Evolutionary conservation across 2,888 invertebrate genomes (phyloP), one percentile per base, ranked within the genome.

Genomic region (Spodoptera exigua): DNA sequence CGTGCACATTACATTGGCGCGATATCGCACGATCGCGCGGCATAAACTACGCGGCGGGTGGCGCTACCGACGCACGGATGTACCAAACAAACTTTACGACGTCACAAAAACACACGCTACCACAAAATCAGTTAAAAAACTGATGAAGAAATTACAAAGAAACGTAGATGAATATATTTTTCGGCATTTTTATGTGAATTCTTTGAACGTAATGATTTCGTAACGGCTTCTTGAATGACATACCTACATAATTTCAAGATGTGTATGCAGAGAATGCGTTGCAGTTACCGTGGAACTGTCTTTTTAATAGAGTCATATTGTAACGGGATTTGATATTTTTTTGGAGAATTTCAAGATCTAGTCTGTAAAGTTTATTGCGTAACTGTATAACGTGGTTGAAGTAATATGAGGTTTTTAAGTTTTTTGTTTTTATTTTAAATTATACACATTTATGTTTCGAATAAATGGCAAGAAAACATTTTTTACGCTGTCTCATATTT

Each of bases 31-130:
- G 81, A 91, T 91, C 90, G 82, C 81, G 83, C 77, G 85, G 83
- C 88, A 90, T 92, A 91, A 93, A 93, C 84, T 81, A 89, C 91
- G 80, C 92, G 67, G 84, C 91, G 91, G 92, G 92, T 88, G 91
- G 91, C 89, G 90, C 89, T 90, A 89, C 89, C 83, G 87, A 75
- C 84, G 84, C 82, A 58, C 32, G 34, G 66, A 66, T 58, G 48
- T 58, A 57, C 70, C 64, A 52, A 58, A 65, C 48, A 70, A 80
- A 82, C 82, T 90, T 91, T 90, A 91, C 87, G 89, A 87, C 78
- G 70, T 82, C 80, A 87, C 85, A 86, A 83, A 86, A 86, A 81
- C 82, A 79, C 78, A 74, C 65, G 82, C 82, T 81, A 83, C 83
- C 9, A 52, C 61, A 63, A 47, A 53, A 48, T 45, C 46, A 68